Conservation (phyloP, 2,113 vertebrate genomes). For the Serilophus lunatus region DNA sequence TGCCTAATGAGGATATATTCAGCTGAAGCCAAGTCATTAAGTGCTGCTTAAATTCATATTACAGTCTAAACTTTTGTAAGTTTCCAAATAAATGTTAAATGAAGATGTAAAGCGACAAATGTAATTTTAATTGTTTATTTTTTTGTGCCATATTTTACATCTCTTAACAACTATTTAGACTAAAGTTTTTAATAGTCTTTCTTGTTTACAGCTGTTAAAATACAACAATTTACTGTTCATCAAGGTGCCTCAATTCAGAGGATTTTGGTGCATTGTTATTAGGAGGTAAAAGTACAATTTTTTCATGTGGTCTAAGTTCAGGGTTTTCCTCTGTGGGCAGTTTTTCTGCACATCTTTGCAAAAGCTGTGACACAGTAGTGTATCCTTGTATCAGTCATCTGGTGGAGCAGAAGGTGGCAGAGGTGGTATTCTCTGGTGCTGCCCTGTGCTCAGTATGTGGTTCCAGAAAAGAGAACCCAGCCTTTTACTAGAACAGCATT, state of each 20-base stretch:
- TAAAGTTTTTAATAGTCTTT: neutral
- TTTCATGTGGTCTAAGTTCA: neutral
- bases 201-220: neutral
- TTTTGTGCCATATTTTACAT: neutral
- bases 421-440: rapidly evolving
- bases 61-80: neutral
- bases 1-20: constrained; percentile 6
- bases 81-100: neutral
- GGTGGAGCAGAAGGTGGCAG: neutral
- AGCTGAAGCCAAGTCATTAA: neutral
- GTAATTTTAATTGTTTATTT: neutral
- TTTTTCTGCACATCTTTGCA: neutral
- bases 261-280: neutral
- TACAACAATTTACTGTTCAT: neutral
- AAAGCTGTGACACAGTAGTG: neutral
- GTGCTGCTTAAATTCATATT: constrained; percentile 16
- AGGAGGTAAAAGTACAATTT: neutral
- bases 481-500: neutral
- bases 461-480: neutral
- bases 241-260: neutral
- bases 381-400: neutral
- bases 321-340: neutral
- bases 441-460: rapidly evolving
- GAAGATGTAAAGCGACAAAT: neutral
- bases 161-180: neutral